Conservation (phyloP, 2,888 invertebrate genomes). For the Harpagoxenus sublaevis region DNA sequence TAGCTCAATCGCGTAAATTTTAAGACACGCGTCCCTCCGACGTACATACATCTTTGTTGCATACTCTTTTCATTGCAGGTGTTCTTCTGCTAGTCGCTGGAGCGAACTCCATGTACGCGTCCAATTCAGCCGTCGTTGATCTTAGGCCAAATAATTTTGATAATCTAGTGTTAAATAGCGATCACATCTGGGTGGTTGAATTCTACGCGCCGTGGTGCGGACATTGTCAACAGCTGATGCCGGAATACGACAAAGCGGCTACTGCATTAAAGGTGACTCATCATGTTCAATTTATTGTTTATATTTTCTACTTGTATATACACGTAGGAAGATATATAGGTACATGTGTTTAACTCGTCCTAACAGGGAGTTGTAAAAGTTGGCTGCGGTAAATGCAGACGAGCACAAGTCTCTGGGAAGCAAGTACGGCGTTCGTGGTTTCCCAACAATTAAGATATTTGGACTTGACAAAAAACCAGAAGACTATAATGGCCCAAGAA, state of each 20-base stretch:
- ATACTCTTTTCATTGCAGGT: slow-evolving; percentile 63
- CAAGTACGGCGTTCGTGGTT: slow-evolving; percentile 95
- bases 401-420: slow-evolving; percentile 93
- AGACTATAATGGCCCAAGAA: slow-evolving; percentile 94
- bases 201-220: slow-evolving; percentile 99
- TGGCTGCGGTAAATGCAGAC: slow-evolving; percentile 97
- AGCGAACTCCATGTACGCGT: slow-evolving; percentile 89
- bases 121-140: slow-evolving; percentile 93
- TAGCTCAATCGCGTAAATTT: not conserved
- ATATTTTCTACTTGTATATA: not conserved
- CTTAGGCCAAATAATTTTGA: slow-evolving; percentile 96
- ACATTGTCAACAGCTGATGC: slow-evolving; percentile 95
- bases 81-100: slow-evolving; percentile 78
- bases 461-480: slow-evolving; percentile 92
- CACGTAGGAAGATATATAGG: not conserved
- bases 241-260: slow-evolving; percentile 98
- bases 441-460: slow-evolving; percentile 98
- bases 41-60: not conserved
- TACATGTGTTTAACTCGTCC: not conserved
- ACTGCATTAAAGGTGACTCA: slow-evolving; percentile 93
- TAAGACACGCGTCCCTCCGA: not conserved
- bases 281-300: not conserved
- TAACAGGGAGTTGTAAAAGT: slow-evolving; percentile 95
- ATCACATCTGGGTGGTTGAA: slow-evolving; percentile 98
- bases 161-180: slow-evolving; percentile 92